These are phyloP conservation scores for Nemapogon koenigi DNA, from an alignment of 2,888 invertebrate genomes.

Conservation along the genomic window DNA sequence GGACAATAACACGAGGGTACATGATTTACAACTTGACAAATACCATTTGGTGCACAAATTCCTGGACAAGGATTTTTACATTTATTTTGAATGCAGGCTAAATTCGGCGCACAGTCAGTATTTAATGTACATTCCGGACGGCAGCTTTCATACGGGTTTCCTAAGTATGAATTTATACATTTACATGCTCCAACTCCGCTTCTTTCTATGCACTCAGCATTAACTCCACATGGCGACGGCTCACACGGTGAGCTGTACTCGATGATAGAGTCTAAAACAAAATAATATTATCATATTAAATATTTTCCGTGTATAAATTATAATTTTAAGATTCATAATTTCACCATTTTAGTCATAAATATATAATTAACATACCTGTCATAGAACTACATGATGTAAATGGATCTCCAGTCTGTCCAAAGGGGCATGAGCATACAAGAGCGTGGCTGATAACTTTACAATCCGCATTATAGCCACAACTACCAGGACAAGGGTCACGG, in stretches of 20 bases:
- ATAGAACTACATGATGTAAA: conserved; percentile 49
- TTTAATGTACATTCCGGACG: conserved; percentile 83
- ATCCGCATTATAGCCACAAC: conserved; percentile 73
- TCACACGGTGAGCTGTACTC: conserved; percentile 66
- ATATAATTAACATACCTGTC: conserved; percentile 31
- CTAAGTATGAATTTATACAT: conserved; percentile 67
- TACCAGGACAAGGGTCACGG: conserved; percentile 72
- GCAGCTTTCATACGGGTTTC: conserved; percentile 68
- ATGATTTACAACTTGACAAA: conserved; percentile 79
- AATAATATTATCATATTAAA: not conserved
- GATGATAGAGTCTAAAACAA: conserved; percentile 36
- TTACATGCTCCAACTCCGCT: conserved; percentile 75
- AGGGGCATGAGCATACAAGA: conserved; percentile 69
- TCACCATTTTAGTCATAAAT: not conserved
- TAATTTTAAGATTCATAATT: not conserved
- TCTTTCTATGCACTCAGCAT: conserved; percentile 68
- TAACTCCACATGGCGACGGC: conserved; percentile 73
- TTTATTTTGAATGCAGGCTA: conserved; percentile 77
- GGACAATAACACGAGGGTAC: conserved; percentile 76
- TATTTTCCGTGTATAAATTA: not conserved
- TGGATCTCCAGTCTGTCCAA: conserved; percentile 73
- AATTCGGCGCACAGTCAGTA: conserved; percentile 75
- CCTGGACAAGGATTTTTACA: conserved; percentile 83
- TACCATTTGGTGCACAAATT: conserved; percentile 74
- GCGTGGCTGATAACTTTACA: conserved; percentile 79